A percentile compares a stretch with the other conserved stretches of the same genome.
phyloP scores from a whole-genome alignment of 2,888 invertebrate species.

The Coronaproctus castanopsis region DNA sequence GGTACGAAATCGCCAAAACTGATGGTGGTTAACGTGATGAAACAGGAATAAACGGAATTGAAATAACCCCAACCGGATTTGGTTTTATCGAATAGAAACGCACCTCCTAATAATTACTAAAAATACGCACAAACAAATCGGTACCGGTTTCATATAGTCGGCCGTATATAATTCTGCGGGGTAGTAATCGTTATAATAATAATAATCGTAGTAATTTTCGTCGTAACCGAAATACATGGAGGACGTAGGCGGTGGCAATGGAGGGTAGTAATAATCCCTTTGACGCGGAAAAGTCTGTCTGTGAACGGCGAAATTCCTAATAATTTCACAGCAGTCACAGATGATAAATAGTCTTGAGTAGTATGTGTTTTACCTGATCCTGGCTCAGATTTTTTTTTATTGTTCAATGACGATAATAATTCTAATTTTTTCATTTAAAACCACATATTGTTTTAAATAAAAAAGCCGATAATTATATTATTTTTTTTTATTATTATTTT shows the following conservation, averaged over 20 bases:
- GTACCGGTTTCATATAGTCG: constrained; percentile 48
- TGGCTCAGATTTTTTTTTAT: too few relatives aligned
- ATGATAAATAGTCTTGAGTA: too few relatives aligned
- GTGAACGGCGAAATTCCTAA: constrained; percentile 40
- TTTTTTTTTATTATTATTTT: too few relatives aligned
- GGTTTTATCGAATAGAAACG: constrained; percentile 65
- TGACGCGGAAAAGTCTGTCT: constrained; percentile 31
- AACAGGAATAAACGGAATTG: constrained; percentile 82
- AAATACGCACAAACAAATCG: constrained; percentile 74
- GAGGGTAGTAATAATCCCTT: constrained; percentile 9
- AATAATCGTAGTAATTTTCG: constrained; percentile 18
- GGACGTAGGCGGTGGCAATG: too few relatives aligned
- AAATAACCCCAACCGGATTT: constrained; percentile 60
- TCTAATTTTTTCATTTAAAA: too few relatives aligned
- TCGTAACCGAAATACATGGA: too few relatives aligned
- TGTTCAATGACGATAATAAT: too few relatives aligned
- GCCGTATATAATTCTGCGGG: constrained; percentile 42
- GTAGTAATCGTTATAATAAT: constrained; percentile 28
- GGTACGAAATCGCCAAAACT: constrained; percentile 85
- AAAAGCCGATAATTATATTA: too few relatives aligned
- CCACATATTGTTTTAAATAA: too few relatives aligned
- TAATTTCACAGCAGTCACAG: too few relatives aligned
- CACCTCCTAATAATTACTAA: constrained; percentile 73
- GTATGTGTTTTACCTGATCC: too few relatives aligned
- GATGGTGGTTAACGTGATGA: constrained; percentile 79